Base-by-base conservation (phyloP, 2,113 vertebrate species). In the Ophiodon elongatus region DNA sequence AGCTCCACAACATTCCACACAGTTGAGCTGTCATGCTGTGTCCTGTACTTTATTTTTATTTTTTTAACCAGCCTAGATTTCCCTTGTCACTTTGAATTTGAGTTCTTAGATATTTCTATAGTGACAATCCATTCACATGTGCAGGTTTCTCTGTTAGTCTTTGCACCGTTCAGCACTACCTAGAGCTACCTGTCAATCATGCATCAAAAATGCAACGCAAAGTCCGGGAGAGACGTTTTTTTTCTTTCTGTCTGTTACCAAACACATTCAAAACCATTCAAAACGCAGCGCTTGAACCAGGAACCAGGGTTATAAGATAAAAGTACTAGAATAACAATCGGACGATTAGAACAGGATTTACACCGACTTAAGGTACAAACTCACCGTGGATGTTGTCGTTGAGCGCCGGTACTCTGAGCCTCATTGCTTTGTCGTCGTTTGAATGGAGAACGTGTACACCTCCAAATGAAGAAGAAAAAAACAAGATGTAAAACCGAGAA, bases 81-180 rank as follows among this genome's bases (percentile, higher is more conserved):
- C 15, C 45, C 23, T 54, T 9, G 50, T 47, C 1, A 11, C 45
- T 80, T 75, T 74, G 45, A 74, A 70, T 62, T n/a, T n/a, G 50
- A 37, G 6, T 57, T 64, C 47, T 64, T 64, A 9, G 8, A 29
- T 74, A 60, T 68, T 63, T 84, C 60, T 10, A 52, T 65, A 29
- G 43, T 19, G 31, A 50, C 19, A 47, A 14, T 76, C 33, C 33
- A 45, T 37, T 64, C 80, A 65, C 43, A 56, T 80, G 11, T 50
- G 67, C 33, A 71, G 17, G 25, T 67, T 52, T 80, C 33, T n/a
- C 29, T 76, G 54, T n/a, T 73, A 37, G 14, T 76, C 41, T 45
- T 59, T 60, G 52, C 23, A 8, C 31, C 57, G 23, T 33, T 56
- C 54, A 57, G 54, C 41, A 10, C 2, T 3, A 45, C 15, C 4